Evolutionary conservation across 2,888 invertebrate genomes (phyloP).

Genomic region (Choreutis nemorana): DNA sequence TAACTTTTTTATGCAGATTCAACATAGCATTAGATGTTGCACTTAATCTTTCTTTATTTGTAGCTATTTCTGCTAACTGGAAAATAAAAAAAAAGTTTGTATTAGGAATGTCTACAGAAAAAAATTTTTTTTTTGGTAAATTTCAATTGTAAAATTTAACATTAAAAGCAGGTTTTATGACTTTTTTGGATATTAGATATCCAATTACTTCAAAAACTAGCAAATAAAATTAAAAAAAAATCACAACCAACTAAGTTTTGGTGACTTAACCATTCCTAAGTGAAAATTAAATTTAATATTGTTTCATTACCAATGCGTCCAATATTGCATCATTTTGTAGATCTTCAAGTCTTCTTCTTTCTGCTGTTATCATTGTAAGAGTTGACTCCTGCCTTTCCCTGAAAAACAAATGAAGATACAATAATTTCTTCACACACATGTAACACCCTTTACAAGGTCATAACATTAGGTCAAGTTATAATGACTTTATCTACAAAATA

Average conservation of each 20-base stretch:
- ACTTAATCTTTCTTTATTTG: constrained; percentile 42
- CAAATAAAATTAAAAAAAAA: too few species aligned
- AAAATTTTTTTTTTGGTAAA: neutral
- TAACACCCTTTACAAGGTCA: too few species aligned
- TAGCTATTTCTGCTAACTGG: constrained; percentile 52
- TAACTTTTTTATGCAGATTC: constrained; percentile 43
- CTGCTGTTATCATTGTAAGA: constrained; percentile 37
- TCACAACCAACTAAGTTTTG: too few species aligned
- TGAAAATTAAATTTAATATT: neutral
- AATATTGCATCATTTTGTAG: constrained; percentile 51
- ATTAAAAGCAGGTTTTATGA: too few species aligned
- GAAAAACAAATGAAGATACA: constrained; percentile 14
- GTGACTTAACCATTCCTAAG: too few species aligned
- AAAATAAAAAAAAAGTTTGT: constrained; percentile 12
- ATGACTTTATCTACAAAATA: too few species aligned
- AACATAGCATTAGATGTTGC: constrained; percentile 49
- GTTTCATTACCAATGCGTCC: constrained; percentile 51
- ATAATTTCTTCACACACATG: neutral
- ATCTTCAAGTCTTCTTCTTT: constrained; percentile 42
- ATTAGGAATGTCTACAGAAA: too few species aligned
- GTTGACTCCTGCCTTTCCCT: constrained; percentile 53
- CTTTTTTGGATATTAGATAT: too few species aligned
- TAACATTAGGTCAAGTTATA: too few species aligned
- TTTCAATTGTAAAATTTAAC: too few species aligned
- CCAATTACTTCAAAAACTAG: too few species aligned